Base-by-base conservation (phyloP, 2,113 vertebrate genomes). In the Scolopax mira region DNA sequence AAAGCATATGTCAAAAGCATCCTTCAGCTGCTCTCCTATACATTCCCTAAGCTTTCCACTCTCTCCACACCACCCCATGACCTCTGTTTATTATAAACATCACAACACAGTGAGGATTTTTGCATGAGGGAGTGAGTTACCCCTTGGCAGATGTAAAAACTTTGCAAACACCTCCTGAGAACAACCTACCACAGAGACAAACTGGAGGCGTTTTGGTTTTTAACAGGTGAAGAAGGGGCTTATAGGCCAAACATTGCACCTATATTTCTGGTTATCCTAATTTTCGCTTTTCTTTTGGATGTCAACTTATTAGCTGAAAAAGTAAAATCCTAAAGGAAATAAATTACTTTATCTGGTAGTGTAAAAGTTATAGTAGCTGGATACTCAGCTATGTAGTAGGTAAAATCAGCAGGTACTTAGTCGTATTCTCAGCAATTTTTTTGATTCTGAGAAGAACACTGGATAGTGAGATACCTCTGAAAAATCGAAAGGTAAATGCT, bases 81-180 rank as follows among this genome's bases (percentile, higher is more conserved):
- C 24, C 41, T 88, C 35, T 93, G 15, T 66, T 70, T 84, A 19
- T 57, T 35, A 72, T 8, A 86, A 88, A 84, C 11, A 44, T 82
- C 66, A 71, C 18, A 42, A 61, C 6, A 37, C 21, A 46, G 18
- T 65, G 57, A 94, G 46, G 85, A 90, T 95, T 92, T 71, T 95
- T 24, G 0, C 72, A 66, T 0, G 0, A 81, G 25, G 21, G 25
- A 91, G 31, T 18, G 44, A 92, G 60, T 66, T 0, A 1, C 16
- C 10, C 23, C 21, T 70, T 25, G 60, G 80, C 78, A 88, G 74
- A 80, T 90, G 39, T 14, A 46, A 9, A 33, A 82, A 66, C 71
- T 82, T 62, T 23, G 28, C 4, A 4, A 61, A 75, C 5, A 7
- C 3, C 31, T 86, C 46, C 65, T 44, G 72, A 71, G 52, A 64